Evolutionary conservation across 2,113 vertebrate species (phyloP).

Genomic region (Urocynchramus pylzowi): DNA sequence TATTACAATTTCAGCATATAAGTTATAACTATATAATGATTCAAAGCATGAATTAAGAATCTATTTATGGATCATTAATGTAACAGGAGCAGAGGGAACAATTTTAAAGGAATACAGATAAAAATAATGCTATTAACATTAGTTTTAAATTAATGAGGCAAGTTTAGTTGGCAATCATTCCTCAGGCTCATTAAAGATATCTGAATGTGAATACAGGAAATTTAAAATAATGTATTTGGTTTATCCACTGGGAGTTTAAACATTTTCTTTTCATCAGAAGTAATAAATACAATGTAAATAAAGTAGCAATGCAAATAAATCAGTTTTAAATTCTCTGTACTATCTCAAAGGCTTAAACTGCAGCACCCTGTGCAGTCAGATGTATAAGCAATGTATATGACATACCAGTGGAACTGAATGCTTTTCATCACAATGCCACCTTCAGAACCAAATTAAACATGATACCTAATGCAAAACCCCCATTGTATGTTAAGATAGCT

Average conservation of each 20-base stretch:
- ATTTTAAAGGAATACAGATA: background rate
- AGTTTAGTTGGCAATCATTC: background rate
- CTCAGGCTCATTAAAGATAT: background rate
- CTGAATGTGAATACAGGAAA: background rate
- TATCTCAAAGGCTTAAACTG: background rate
- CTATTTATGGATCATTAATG: background rate
- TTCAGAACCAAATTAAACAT: background rate
- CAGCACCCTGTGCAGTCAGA: background rate
- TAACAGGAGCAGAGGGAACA: conserved; percentile 1
- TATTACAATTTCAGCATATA: background rate
- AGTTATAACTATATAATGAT: background rate
- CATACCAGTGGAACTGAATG: background rate
- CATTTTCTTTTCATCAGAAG: background rate
- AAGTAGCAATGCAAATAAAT: background rate
- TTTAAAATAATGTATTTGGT: background rate
- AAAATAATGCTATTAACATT: background rate
- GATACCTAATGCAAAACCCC: background rate
- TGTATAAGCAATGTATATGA: background rate
- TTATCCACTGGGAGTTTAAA: background rate
- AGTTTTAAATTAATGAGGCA: conserved; percentile 3
- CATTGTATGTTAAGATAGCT: background rate
- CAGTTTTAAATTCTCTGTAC: background rate
- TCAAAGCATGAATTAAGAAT: background rate
- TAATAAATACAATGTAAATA: background rate
- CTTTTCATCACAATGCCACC: background rate